phyloP scores from a whole-genome alignment of 2,797 vertebrate genomes.

The Melopsittacus undulatus region DNA sequence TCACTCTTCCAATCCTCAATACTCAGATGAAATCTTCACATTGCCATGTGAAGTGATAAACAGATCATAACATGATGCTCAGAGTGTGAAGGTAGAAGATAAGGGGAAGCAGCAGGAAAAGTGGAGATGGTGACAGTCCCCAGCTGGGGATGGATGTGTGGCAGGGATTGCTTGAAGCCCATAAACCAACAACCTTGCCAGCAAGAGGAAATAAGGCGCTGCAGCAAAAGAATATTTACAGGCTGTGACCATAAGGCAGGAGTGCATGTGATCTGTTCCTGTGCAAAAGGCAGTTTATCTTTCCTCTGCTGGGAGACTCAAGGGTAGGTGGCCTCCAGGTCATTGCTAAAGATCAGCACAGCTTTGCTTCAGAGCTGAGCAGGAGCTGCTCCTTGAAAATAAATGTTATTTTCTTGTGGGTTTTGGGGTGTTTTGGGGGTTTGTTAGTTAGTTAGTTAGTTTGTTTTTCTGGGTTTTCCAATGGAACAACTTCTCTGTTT shows the following conservation, averaged over 20 bases:
- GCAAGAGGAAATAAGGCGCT: rapidly evolving
- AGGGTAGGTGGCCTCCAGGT: rapidly evolving
- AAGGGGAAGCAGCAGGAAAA: not conserved
- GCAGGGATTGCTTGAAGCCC: not conserved
- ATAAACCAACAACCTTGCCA: not conserved
- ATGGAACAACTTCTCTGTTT: not conserved
- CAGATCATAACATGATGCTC: not conserved
- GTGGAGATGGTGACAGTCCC: rapidly evolving
- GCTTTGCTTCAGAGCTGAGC: not conserved
- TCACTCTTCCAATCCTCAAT: not conserved
- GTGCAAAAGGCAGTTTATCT: not conserved
- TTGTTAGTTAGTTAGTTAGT: not conserved
- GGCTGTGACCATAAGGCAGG: not conserved
- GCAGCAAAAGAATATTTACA: not conserved
- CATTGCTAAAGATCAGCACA: not conserved
- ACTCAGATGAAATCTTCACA: not conserved
- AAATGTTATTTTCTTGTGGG: not conserved
- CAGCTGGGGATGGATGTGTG: rapidly evolving
- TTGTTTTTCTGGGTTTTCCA: not conserved
- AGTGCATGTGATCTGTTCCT: rapidly evolving
- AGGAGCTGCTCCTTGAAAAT: not conserved
- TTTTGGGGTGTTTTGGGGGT: not conserved
- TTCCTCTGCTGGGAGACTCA: not conserved
- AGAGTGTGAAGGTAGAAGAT: not conserved
- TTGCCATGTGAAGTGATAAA: too few species aligned